These are phyloP conservation scores for Thryonomys swinderianus DNA, from an alignment of 2,113 vertebrate genomes.

Conservation along the genomic window DNA sequence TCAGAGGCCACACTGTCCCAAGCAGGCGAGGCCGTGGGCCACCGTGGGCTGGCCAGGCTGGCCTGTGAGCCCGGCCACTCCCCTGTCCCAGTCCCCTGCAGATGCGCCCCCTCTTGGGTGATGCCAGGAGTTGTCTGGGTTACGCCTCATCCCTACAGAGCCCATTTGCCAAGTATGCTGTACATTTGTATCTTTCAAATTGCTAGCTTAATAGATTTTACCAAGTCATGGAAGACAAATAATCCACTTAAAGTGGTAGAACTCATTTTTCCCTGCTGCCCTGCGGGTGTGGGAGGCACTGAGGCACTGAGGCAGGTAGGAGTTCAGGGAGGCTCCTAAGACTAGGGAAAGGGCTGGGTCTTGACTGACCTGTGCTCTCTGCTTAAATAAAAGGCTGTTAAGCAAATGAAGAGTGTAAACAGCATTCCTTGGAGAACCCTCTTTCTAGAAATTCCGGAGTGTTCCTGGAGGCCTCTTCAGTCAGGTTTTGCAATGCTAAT, in stretches of 20 bases:
- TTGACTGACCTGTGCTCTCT: neutral
- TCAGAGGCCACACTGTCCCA: neutral
- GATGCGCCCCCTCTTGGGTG: rapidly evolving
- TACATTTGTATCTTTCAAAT: slow-evolving; percentile 36
- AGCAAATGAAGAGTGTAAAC: neutral
- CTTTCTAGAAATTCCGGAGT: neutral
- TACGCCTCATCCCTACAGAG: slow-evolving; percentile 8
- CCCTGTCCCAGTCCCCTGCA: neutral
- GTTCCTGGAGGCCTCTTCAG: neutral
- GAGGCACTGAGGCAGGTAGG: neutral
- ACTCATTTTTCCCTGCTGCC: neutral
- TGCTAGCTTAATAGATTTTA: slow-evolving; percentile 47
- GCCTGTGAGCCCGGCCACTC: rapidly evolving
- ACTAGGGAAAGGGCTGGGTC: neutral
- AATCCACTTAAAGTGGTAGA: neutral
- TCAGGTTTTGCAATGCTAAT: neutral
- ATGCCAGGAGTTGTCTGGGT: neutral
- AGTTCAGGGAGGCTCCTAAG: rapidly evolving
- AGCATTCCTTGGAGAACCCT: neutral
- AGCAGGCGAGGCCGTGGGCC: neutral
- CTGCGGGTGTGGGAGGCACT: rapidly evolving
- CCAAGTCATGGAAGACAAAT: slow-evolving; percentile 25
- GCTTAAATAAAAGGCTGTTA: neutral
- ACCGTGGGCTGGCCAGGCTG: neutral
- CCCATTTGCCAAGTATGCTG: slow-evolving; percentile 42